Evolutionary conservation across 2,797 vertebrate species (phyloP), one percentile per base, ranked within the genome.

Genomic region (Lagothrix lagotricha): DNA sequence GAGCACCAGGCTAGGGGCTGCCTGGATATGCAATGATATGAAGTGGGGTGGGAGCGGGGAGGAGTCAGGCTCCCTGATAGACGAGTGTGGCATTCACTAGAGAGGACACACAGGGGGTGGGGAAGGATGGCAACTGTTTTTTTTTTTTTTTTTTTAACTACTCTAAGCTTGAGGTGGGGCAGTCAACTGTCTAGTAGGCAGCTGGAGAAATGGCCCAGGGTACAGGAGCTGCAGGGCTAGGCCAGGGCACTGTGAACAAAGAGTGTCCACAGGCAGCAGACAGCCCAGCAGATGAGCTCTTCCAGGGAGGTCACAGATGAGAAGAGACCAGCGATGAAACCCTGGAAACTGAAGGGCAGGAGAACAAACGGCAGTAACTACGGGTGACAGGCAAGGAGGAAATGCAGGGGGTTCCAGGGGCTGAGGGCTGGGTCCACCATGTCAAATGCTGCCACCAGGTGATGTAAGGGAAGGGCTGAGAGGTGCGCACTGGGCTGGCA

Each of bases 1-100:
- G 22, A 28, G 20, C 26, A 39, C 4, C 6, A 2, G 52, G n/a
- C 14, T 28, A 1, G 39, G 20, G 0, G 15, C 26, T 19, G 64
- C 30, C 81, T 22, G 46, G 33, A 14, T 48, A 72, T 36, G 41
- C 7, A 0, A 14, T 9, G 41, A 36, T 13, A 33, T 1, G 5
- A 11, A 41, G 33, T 8, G 26, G 4, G 1, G 7, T 1, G 12
- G 54, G 10, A 52, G 13, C 2, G 7, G 26, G 7, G 33, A 52
- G 67, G n/a, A 46, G 75, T 5, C 75, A 14, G 73, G 50, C 15
- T 44, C 39, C 73, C 22, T 48, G 15, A 41, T 0, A 4, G 79
- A 30, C 5, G 33, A 64, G 36, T 1, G 6, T 19, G 30, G 36
- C 30, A 2, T 30, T 58, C 41, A 30, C 50, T 15, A 33, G 61